Percentiles rank a stretch among this genome's conserved stretches.
These are phyloP conservation scores for Mythimna pallens DNA, from an alignment of 2,888 invertebrate genomes.

Conservation along the genomic window DNA sequence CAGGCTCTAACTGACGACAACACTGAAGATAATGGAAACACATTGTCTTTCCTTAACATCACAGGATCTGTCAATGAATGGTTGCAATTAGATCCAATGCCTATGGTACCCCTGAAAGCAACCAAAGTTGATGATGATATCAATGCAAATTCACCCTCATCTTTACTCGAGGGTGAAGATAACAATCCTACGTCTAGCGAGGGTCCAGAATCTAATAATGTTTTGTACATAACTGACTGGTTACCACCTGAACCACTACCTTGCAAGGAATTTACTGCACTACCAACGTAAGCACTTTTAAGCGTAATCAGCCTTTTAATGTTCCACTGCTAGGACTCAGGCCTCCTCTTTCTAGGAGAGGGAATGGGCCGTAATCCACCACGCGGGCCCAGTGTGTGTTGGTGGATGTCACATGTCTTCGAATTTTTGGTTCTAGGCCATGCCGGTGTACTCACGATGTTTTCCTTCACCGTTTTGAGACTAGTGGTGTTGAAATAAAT, in stretches of 20 bases:
- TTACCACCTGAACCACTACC: conserved; percentile 88
- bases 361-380: too few relatives aligned
- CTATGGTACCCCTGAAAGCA: conserved; percentile 68
- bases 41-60: conserved; percentile 81
- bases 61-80: conserved; percentile 83
- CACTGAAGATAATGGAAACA: conserved; percentile 67
- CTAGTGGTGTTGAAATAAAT: too few relatives aligned
- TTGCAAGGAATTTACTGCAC: conserved; percentile 89
- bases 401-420: too few relatives aligned
- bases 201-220: conserved; percentile 63
- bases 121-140: conserved; percentile 58
- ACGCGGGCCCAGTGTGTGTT: too few relatives aligned
- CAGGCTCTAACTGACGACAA: conserved; percentile 48
- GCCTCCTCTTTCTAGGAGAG: too few relatives aligned
- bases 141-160: conserved; percentile 61
- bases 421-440: too few relatives aligned
- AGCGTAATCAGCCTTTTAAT: too few relatives aligned
- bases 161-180: conserved; percentile 61
- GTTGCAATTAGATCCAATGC: conserved; percentile 82
- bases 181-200: conserved; percentile 16
- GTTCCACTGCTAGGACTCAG: too few relatives aligned
- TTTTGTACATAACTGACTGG: conserved; percentile 90
- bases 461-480: too few relatives aligned
- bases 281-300: conserved; percentile 90
- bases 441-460: too few relatives aligned